phyloP scores from a whole-genome alignment of 2,888 invertebrate species.

The Nomada goodeniana region DNA sequence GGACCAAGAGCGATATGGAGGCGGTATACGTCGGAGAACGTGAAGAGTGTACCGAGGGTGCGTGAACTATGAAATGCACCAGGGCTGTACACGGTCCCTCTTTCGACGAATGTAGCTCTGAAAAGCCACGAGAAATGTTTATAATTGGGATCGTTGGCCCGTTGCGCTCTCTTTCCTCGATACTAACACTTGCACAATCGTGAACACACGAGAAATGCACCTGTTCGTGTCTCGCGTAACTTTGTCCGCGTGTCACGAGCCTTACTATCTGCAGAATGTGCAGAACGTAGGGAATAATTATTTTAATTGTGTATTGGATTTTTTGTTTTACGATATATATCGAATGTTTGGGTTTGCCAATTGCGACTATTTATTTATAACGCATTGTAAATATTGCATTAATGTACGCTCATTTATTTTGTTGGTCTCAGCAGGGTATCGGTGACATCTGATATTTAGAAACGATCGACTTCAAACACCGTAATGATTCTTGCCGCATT shows the following conservation, averaged over 20 bases:
- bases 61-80: constrained; percentile 77
- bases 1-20: constrained; percentile 64
- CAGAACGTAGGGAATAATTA: too few relatives aligned
- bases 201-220: constrained; percentile 4
- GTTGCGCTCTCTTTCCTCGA: constrained; percentile 51
- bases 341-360: too few relatives aligned
- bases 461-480: too few relatives aligned
- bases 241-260: background rate
- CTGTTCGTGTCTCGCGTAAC: background rate
- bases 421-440: too few relatives aligned
- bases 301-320: too few relatives aligned
- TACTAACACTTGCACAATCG: constrained; percentile 2
- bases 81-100: constrained; percentile 70
- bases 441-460: too few relatives aligned
- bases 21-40: constrained; percentile 62
- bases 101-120: constrained; percentile 76
- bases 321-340: too few relatives aligned
- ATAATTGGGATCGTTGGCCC: constrained; percentile 82
- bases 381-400: too few relatives aligned
- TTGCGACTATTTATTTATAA: too few relatives aligned
- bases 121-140: constrained; percentile 82
- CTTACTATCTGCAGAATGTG: too few relatives aligned
- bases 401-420: too few relatives aligned
- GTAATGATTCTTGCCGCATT: too few relatives aligned
- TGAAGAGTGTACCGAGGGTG: constrained; percentile 63